Evolutionary conservation across 2,113 vertebrate species (phyloP), one percentile per base, ranked within the genome.

Genomic region (Pongo pygmaeus): DNA sequence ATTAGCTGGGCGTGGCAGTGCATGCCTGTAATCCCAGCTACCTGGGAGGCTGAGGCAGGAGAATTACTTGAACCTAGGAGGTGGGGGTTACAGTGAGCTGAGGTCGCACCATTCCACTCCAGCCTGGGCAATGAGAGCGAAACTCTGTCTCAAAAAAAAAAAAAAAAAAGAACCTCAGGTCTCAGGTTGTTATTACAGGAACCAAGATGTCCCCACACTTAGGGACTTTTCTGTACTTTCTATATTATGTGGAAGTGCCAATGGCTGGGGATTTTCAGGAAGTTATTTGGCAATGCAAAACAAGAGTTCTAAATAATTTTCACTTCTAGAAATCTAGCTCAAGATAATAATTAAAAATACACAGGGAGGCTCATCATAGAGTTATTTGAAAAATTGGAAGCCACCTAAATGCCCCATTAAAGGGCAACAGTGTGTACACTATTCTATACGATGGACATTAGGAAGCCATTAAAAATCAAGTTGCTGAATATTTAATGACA

Each of bases 261-360:
- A n/a, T n/a, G 59, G 72, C 14, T 38, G 30, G 1, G 8, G 69
- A 20, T 0, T 32, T 70, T 89, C 14, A 30, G 72, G 61, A 80
- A 85, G 64, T 48, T 17, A 27, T 79, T 78, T 95, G 88, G 69
- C 70, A 74, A 55, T 0, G 22, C 67, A 17, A 74, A 79, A 80
- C 7, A 70, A 95, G 89, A 48, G 52, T 40, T 38, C 52, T 83
- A 46, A 50, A 81, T 27, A 77, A 67, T 25, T 52, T 74, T 85
- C 50, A 94, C 64, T 91, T 83, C 20, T 69, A 38, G 70, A 96
- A 94, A 79, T 92, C 46, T 83, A 92, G 52, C 35, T 35, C 55
- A 55, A 61, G 30, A 30, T 72, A 55, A 43, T 61, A 59, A 55
- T 38, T 10, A 20, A 23, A 81, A 48, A 10, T 57, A 4, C 10